A percentile compares a stretch with the other conserved stretches of the same genome.
Conservation (phyloP, 2,113 vertebrate genomes). For the Caloenas nicobarica region DNA sequence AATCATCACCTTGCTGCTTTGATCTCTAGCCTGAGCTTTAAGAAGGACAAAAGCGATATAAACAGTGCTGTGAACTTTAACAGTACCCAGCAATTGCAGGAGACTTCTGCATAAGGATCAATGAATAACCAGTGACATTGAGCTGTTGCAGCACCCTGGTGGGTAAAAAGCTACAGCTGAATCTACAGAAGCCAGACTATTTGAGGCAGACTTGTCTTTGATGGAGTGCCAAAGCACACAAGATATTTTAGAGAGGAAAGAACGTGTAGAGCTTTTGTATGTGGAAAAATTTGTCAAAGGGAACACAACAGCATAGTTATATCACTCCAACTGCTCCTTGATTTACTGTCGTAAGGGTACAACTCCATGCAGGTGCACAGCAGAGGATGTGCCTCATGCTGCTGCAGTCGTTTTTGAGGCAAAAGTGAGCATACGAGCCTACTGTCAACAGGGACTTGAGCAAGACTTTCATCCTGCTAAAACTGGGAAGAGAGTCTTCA, state of each 20-base stretch:
- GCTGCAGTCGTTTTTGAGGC: background rate
- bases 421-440: background rate
- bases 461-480: background rate
- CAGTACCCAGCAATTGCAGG: background rate
- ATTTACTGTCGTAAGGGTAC: background rate
- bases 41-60: background rate
- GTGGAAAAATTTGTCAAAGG: background rate
- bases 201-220: background rate
- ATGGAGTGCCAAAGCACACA: slow-evolving; percentile 18
- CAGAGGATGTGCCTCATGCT: background rate
- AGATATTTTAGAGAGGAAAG: background rate
- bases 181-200: background rate
- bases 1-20: background rate
- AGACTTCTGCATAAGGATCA: background rate
- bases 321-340: background rate
- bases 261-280: background rate
- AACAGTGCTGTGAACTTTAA: background rate
- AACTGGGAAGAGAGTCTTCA: background rate
- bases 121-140: slow-evolving; percentile 17
- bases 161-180: slow-evolving; percentile 21
- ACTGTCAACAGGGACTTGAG: background rate
- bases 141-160: background rate
- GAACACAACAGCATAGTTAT: accelerated
- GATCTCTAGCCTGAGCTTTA: background rate
- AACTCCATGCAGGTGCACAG: background rate